Base-by-base conservation (phyloP, 2,888 invertebrate genomes). In the Melikaiella ostensackeni region DNA sequence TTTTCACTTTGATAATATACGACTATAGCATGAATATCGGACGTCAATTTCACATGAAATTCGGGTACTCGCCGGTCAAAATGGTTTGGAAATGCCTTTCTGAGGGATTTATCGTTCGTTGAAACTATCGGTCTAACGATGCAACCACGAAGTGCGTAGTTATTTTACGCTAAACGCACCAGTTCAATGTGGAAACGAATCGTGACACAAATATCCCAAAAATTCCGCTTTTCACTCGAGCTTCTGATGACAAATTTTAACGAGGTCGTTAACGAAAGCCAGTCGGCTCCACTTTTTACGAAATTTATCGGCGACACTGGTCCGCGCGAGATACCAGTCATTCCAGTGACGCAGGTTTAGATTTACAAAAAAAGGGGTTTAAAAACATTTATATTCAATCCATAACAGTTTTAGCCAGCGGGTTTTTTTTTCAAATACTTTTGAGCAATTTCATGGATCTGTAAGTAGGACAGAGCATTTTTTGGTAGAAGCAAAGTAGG, bases 181-280 rank as follows among this genome's bases (percentile, higher is more conserved):
- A 24, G 38, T 64, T 16, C 42, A 27, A 64, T 64, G 38, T 42
- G 79, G 80, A 81, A 79, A 66, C 73, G 61, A 77, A 79, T 82
- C 77, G 75, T 77, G 81, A 81, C 81, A 80, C 75, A 78, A 77
- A 78, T 79, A 82, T 78, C 77, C 77, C 79, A 81, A 82, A 82
- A 81, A 80, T 77, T 81, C 75, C 80, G 75, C 81, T 80, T 80
- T 82, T 82, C 76, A 81, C 74, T 79, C 79, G 79, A 80, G 80
- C 79, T 79, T 75, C 70, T 77, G 77, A 82, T 81, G 81, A 80
- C 82, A 82, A 80, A 80, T 82, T 82, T 82, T 81, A 82, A 82
- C 82, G 81, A 82, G 81, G 79, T 82, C 82, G 81, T 82, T 82
- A 82, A 82, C 81, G 77, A 77, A 76, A 78, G 78, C 80, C 77